Percentiles rank a stretch among this genome's conserved stretches.
These are phyloP conservation scores for Xiphorhynchus erythropygius DNA, from an alignment of 2,797 vertebrate genomes.

Conservation along the genomic window DNA sequence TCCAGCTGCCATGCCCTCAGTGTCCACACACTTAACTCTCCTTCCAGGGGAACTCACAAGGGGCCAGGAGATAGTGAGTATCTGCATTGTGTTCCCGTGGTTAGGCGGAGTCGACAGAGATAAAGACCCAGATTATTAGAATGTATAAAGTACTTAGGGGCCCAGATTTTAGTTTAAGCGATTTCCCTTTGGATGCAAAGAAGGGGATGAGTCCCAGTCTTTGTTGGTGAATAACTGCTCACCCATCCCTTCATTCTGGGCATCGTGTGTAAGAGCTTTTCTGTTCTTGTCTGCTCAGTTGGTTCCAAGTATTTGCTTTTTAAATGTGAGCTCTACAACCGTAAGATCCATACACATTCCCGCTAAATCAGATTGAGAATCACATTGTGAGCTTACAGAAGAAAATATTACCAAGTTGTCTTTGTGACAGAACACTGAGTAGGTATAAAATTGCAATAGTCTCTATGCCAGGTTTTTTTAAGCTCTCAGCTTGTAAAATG, in stretches of 20 bases:
- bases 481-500: constrained; percentile 60
- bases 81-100: neutral
- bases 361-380: constrained; percentile 69
- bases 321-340: constrained; percentile 60
- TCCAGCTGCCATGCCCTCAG: neutral
- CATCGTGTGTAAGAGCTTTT: neutral
- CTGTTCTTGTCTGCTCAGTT: neutral
- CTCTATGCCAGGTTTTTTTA: constrained; percentile 72
- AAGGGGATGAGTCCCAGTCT: neutral
- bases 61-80: neutral
- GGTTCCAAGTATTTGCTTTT: constrained; percentile 27
- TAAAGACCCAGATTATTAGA: constrained; percentile 40
- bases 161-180: constrained; percentile 16
- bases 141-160: neutral
- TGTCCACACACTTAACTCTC: neutral
- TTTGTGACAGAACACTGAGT: constrained; percentile 79
- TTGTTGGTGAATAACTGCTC: constrained; percentile 27
- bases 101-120: neutral
- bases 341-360: constrained; percentile 36
- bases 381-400: constrained; percentile 70
- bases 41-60: neutral
- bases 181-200: constrained; percentile 7
- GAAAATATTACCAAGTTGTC: constrained; percentile 79
- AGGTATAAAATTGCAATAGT: constrained; percentile 77
- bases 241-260: neutral